phyloP scores from a whole-genome alignment of 2,113 vertebrate genomes.

The Pithys albifrons region DNA sequence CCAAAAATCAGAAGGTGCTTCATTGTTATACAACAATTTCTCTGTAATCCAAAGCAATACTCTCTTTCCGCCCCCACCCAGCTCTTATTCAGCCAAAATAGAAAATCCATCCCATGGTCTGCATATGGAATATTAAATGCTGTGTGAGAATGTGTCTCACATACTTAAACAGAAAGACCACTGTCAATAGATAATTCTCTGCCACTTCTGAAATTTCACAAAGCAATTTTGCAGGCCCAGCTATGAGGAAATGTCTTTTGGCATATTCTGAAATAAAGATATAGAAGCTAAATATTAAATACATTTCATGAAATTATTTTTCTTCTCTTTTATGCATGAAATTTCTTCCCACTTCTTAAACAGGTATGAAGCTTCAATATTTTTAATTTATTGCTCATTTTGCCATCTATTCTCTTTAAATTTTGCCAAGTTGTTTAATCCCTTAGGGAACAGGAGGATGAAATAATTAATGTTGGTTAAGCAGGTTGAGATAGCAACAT shows the following conservation, averaged over 20 bases:
- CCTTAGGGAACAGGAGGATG: neutral
- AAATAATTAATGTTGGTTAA: neutral
- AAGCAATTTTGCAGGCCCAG: neutral
- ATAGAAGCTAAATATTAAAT: neutral
- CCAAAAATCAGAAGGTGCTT: fast-evolving
- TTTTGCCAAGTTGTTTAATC: neutral
- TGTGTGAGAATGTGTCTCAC: neutral
- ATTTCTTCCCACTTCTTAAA: neutral
- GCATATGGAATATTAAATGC: neutral
- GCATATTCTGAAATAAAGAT: neutral
- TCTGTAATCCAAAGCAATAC: neutral
- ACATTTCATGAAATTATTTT: neutral
- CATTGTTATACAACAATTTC: neutral
- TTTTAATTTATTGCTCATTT: neutral
- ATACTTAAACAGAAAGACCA: neutral
- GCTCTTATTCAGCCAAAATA: neutral
- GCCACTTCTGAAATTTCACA: neutral
- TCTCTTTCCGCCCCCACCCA: neutral
- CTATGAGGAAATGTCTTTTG: neutral
- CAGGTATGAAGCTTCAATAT: neutral
- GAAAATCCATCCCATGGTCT: neutral
- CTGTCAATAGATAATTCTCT: neutral
- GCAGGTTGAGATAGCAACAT: neutral
- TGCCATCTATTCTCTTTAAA: neutral
- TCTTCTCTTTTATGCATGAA: neutral